Percentiles rank a stretch among this genome's conserved stretches.
Evolutionary conservation across 2,797 vertebrate genomes (phyloP).

Genomic region (Lagodon rhomboides): DNA sequence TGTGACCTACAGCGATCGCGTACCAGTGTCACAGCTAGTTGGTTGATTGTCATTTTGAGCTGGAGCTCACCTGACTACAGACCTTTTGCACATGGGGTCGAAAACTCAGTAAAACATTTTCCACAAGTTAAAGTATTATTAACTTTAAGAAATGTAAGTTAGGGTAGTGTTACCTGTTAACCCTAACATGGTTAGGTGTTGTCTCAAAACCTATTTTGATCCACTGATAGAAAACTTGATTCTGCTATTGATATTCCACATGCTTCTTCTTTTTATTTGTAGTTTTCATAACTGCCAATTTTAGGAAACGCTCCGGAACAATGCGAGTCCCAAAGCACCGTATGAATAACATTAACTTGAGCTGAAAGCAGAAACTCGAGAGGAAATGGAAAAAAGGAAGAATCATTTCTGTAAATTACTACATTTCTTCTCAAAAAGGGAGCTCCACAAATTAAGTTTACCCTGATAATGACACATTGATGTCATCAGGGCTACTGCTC

Average conservation of each 20-base stretch:
- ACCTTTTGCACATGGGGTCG: not conserved
- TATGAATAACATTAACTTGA: not conserved
- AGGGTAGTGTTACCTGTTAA: too few species aligned
- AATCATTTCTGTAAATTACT: not conserved
- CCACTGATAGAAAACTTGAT: not conserved
- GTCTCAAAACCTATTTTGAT: not conserved
- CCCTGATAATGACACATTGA: not conserved
- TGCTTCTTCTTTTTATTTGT: not conserved
- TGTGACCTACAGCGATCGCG: conserved; percentile 19
- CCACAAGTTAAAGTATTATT: not conserved
- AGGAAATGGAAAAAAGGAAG: not conserved
- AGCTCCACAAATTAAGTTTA: not conserved
- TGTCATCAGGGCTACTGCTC: too few species aligned
- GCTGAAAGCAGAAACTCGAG: not conserved
- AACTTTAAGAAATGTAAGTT: not conserved
- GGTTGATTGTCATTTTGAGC: conserved; percentile 10
- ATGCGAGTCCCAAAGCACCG: not conserved
- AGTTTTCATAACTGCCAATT: not conserved
- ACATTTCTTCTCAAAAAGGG: too few species aligned
- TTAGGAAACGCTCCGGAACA: not conserved
- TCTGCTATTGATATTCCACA: not conserved
- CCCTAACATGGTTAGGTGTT: too few species aligned
- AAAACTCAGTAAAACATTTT: not conserved
- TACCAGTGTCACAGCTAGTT: conserved; percentile 18
- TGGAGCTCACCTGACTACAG: not conserved